Conservation (phyloP, 1,140 invertebrate species). For the Spodoptera litura region DNA sequence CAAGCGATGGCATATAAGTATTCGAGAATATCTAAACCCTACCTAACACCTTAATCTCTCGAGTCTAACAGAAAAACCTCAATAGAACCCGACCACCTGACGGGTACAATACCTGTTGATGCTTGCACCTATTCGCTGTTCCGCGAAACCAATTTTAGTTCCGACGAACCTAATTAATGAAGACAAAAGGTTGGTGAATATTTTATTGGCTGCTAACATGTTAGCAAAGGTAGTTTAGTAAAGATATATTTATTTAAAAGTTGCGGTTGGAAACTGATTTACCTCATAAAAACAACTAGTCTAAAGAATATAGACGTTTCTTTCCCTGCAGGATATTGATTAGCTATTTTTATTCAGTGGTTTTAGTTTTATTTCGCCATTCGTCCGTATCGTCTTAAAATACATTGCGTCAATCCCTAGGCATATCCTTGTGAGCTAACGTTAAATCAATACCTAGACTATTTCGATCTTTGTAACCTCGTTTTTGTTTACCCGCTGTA, state of each 20-base stretch:
- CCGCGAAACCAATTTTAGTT: slow-evolving; percentile 5
- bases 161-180: not conserved
- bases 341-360: not conserved
- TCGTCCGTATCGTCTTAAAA: slow-evolving; percentile 14
- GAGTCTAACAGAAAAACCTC: not conserved
- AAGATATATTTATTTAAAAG: too few species aligned
- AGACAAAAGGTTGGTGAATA: slow-evolving; percentile 1
- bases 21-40: too few species aligned
- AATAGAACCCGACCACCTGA: not conserved
- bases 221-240: too few species aligned
- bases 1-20: too few species aligned
- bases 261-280: too few species aligned
- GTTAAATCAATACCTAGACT: slow-evolving; percentile 8
- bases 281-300: too few species aligned
- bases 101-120: slow-evolving; percentile 12
- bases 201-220: not conserved
- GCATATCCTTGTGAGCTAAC: not conserved
- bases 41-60: not conserved
- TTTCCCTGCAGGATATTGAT: not conserved
- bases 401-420: not conserved
- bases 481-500: too few species aligned
- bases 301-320: too few species aligned
- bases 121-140: not conserved
- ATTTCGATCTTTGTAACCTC: too few species aligned
- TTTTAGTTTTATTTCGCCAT: not conserved